Evolutionary conservation across 2,797 vertebrate genomes (phyloP).

Genomic region (Xyrichtys novacula): DNA sequence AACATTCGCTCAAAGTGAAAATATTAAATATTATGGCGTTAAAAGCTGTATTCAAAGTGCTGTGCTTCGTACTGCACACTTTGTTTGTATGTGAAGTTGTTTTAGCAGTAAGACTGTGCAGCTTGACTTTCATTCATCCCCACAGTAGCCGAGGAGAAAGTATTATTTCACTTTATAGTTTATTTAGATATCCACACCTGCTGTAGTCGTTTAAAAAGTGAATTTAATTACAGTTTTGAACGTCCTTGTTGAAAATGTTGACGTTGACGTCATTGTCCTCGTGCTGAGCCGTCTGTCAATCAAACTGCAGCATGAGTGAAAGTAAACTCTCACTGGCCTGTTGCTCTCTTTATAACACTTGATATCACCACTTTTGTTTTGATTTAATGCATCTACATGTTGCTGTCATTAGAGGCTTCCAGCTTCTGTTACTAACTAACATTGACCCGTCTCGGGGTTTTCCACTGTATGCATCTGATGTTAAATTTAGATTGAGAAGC

Average conservation of each 20-base stretch:
- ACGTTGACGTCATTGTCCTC: conserved; percentile 42
- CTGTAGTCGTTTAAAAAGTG: not conserved
- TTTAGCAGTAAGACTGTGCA: not conserved
- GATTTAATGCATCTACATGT: not conserved
- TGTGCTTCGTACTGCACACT: no score
- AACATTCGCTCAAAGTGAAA: conserved; percentile 1
- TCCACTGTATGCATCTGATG: conserved; percentile 14
- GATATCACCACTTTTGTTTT: not conserved
- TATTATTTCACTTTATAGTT: fast-evolving
- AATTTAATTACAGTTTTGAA: not conserved
- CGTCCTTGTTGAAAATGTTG: conserved; percentile 32
- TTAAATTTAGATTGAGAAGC: conserved; percentile 65
- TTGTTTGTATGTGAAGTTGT: conserved; percentile 14
- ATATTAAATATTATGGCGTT: not conserved
- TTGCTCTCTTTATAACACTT: not conserved
- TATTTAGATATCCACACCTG: not conserved
- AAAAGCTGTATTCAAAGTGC: not conserved
- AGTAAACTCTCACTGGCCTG: not conserved
- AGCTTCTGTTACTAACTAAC: not conserved
- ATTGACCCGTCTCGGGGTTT: not conserved
- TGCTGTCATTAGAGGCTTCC: not conserved
- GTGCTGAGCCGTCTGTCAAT: not conserved
- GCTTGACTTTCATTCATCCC: conserved; percentile 30
- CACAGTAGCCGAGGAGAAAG: not conserved
- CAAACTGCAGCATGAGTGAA: conserved; percentile 24